Percentiles rank a stretch among this genome's conserved stretches.
These are phyloP conservation scores for Melopsittacus undulatus DNA, from an alignment of 2,797 vertebrate genomes.

Conservation along the genomic window DNA sequence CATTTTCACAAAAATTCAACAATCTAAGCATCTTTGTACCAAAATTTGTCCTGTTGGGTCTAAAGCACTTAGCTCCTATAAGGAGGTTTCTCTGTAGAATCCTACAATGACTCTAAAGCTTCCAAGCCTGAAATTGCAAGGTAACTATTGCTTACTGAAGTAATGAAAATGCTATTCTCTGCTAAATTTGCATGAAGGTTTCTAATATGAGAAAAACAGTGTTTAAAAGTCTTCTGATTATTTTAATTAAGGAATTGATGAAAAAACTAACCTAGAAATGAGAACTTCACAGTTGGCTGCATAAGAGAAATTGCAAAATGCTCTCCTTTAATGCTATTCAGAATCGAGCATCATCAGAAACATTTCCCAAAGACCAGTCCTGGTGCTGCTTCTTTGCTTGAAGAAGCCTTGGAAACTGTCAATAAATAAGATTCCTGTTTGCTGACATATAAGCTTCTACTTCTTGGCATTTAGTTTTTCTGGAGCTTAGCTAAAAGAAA, in stretches of 20 bases:
- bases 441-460: not conserved
- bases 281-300: not conserved
- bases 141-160: not conserved
- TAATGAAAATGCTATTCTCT: not conserved
- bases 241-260: conserved; percentile 28
- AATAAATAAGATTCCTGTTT: not conserved
- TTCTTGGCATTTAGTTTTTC: not conserved
- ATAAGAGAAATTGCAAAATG: not conserved
- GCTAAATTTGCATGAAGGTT: not conserved
- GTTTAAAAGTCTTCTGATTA: not conserved
- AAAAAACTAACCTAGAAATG: conserved; percentile 7
- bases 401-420: not conserved
- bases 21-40: not conserved
- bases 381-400: not conserved
- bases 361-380: not conserved
- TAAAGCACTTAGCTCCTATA: not conserved
- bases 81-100: not conserved
- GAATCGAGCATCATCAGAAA: not conserved
- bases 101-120: not conserved
- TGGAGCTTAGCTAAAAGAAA: not conserved
- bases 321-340: not conserved
- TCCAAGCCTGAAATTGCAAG: conserved; percentile 27
- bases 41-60: not conserved
- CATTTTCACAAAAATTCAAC: not conserved
- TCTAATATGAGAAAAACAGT: not conserved